Evolutionary conservation across 1,140 invertebrate genomes (phyloP).

Genomic region (Antheraea pernyi): DNA sequence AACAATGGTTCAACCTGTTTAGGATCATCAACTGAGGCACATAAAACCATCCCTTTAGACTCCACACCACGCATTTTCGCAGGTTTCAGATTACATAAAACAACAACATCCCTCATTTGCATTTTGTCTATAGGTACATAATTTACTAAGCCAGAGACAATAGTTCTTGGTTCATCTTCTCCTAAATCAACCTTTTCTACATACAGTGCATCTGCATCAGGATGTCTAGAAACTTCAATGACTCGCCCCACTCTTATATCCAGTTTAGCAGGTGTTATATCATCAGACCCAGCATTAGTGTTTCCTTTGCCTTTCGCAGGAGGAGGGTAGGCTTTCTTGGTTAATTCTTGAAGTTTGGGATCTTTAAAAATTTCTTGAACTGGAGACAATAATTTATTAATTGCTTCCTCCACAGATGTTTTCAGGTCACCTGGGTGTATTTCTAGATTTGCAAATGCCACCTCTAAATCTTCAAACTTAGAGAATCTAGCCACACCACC

Average conservation of each 20-base stretch:
- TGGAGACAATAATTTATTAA: constrained; percentile 94
- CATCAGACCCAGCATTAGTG: constrained; percentile 74
- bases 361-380: constrained; percentile 93
- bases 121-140: constrained; percentile 94
- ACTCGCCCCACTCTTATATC: constrained; percentile 97
- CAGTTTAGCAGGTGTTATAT: constrained; percentile 85
- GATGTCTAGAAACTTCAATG: constrained; percentile 93
- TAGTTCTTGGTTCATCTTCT: constrained; percentile 83
- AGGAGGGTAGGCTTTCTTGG: constrained; percentile 90
- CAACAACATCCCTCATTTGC: constrained; percentile 90
- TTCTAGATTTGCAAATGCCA: constrained; percentile 87
- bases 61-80: constrained; percentile 95
- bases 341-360: constrained; percentile 86
- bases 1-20: constrained; percentile 91
- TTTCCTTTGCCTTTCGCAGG: constrained; percentile 57
- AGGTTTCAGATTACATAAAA: constrained; percentile 96
- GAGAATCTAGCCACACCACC: constrained; percentile 88
- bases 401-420: constrained; percentile 87
- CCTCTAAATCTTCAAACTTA: constrained; percentile 89
- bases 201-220: constrained; percentile 97
- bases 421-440: constrained; percentile 98
- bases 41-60: constrained; percentile 95
- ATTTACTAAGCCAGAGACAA: constrained; percentile 89
- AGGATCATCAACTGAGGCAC: constrained; percentile 90
- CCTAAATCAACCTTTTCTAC: constrained; percentile 95